Evolutionary conservation across 2,113 vertebrate species (phyloP), one percentile per base, ranked within the genome.

Genomic region (Nothocercus nigrocapillus): DNA sequence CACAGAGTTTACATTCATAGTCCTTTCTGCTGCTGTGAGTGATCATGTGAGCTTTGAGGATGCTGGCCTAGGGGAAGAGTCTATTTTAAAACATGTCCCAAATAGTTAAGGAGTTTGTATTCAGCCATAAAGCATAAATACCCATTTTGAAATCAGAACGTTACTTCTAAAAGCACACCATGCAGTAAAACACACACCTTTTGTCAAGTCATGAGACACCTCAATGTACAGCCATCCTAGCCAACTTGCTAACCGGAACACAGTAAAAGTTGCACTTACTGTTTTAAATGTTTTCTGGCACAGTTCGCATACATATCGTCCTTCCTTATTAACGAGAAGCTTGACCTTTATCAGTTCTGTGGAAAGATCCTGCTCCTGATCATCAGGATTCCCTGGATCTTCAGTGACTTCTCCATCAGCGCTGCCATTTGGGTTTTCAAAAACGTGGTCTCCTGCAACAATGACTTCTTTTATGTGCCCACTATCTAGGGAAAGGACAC

Each of bases 221-320:
- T 24, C 3, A 6, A 18, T 16, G 6, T 38, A 32, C n/a, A 67
- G 9, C 40, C 9, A 45, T 17, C 28, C 69, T 7, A 13, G 28
- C 10, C 2, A 22, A 12, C 28, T 28, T 21, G 3, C 54, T 19
- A 22, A 14, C 9, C 67, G 28, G 3, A 34, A 28, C 1, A 5
- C 6, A 10, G 14, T 2, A 34, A 40, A n/a, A 54, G 38, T 0
- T 13, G 27, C 56, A 97, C 98, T 85, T 91, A 99, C 99, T 8
- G 99, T 99, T 98, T 99, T 99, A 92, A 99, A 99, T 2, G 99
- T 99, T 97, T 99, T 99, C 84, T 99, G 98, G 97, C 99, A 99
- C 14, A 99, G 89, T 17, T 98, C 93, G 24, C 99, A 99, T 40
- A 99, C 95, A 0, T 98, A 99, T 59, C 99, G 98, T 6, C 99